These are phyloP conservation scores for Procavia capensis DNA, from an alignment of 2,113 vertebrate species.

Conservation along the genomic window DNA sequence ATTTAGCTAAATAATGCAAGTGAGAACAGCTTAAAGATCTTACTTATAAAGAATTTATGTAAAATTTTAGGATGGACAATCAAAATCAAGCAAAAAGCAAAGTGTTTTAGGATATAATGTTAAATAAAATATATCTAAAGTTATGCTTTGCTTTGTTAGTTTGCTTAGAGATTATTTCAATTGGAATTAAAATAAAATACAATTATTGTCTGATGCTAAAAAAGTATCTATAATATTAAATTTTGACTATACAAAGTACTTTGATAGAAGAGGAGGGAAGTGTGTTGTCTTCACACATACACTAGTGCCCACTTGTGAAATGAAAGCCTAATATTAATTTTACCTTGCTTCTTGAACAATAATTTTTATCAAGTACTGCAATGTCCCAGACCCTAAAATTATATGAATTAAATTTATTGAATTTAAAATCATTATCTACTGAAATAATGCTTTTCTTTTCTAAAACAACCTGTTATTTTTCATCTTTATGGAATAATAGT, in stretches of 20 bases:
- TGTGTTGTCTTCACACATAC: not conserved
- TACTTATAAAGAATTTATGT: not conserved
- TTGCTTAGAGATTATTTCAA: not conserved
- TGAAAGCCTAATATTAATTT: not conserved
- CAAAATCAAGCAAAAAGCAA: slow-evolving; percentile 26
- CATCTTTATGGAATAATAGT: not conserved
- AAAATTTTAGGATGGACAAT: not conserved
- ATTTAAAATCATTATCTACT: not conserved
- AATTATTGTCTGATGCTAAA: not conserved
- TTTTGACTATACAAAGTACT: not conserved
- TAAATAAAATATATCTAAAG: not conserved
- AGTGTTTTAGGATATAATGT: not conserved
- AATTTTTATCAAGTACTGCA: not conserved
- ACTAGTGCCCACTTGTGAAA: not conserved
- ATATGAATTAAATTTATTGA: not conserved
- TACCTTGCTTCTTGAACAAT: not conserved
- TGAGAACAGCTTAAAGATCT: not conserved
- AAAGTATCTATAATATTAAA: not conserved
- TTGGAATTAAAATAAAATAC: not conserved
- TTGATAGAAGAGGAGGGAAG: not conserved
- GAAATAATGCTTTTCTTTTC: not conserved
- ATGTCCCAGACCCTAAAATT: not conserved
- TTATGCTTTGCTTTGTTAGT: not conserved
- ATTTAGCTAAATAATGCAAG: not conserved
- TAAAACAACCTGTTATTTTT: not conserved